Percentiles rank a stretch among this genome's conserved stretches.
Evolutionary conservation across 2,888 invertebrate species (phyloP).

Genomic region (Drosophila emarginata): DNA sequence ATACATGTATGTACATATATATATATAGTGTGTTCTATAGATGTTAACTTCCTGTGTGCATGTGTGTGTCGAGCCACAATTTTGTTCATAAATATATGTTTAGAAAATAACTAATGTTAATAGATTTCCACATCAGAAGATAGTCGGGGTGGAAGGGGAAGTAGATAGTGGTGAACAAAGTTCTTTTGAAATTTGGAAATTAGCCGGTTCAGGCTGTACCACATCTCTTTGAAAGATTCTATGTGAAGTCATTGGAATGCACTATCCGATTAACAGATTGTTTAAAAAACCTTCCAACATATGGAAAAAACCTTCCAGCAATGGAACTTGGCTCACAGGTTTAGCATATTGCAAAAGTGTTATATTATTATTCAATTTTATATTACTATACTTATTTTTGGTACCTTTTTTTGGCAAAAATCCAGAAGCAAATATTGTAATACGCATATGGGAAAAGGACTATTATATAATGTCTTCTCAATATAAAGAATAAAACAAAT

Average conservation of each 20-base stretch:
- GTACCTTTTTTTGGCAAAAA: no score
- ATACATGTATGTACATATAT: not conserved
- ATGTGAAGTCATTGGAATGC: no score
- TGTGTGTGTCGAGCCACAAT: slow-evolving; percentile 25
- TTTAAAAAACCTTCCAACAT: no score
- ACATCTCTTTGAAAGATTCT: not conserved
- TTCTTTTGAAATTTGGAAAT: not conserved
- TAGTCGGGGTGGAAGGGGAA: not conserved
- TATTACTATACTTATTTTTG: no score
- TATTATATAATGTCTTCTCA: not conserved
- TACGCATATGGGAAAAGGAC: no score
- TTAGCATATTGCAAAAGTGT: no score
- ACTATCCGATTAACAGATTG: no score
- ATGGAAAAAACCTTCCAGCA: no score
- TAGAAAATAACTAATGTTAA: slow-evolving; percentile 5
- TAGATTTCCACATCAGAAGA: slow-evolving; percentile 6
- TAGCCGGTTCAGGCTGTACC: not conserved
- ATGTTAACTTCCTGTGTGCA: slow-evolving; percentile 13
- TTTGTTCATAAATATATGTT: slow-evolving; percentile 23
- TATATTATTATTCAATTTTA: no score
- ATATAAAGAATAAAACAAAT: not conserved
- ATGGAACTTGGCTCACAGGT: no score
- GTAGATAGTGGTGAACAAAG: not conserved
- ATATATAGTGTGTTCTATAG: not conserved
- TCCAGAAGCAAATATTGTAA: no score